A percentile compares a stretch with the other conserved stretches of the same genome.
Conservation (phyloP, 92 coral and sea anemone species). For the Palythoa grandiflora region DNA sequence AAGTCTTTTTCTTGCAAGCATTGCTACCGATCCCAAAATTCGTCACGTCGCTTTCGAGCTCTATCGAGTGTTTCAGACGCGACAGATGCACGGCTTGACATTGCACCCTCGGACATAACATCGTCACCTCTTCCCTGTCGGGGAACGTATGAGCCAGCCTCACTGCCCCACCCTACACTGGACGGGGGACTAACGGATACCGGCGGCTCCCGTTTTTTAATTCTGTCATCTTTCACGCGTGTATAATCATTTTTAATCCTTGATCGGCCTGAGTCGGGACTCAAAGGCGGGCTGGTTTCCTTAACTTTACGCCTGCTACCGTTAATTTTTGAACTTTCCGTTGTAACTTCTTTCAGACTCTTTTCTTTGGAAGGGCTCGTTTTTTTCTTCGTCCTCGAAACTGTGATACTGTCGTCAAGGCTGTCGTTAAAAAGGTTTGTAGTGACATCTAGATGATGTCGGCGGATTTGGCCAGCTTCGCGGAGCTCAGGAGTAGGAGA, state of each 20-base stretch:
- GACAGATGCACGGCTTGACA: constrained; percentile 87
- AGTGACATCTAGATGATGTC: constrained; percentile 96
- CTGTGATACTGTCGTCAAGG: constrained; percentile 65
- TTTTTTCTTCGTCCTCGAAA: constrained; percentile 60
- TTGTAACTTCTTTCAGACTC: constrained; percentile 29
- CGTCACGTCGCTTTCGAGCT: constrained; percentile 82
- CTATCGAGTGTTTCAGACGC: constrained; percentile 86
- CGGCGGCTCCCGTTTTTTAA: not conserved
- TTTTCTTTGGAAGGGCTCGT: not conserved
- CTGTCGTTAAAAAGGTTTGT: constrained; percentile 82
- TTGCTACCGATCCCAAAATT: constrained; percentile 75
- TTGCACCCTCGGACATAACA: constrained; percentile 83
- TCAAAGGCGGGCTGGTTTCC: constrained; percentile 60
- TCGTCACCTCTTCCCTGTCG: constrained; percentile 73
- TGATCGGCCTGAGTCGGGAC: constrained; percentile 49
- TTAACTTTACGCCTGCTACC: constrained; percentile 12
- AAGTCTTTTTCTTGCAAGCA: not conserved
- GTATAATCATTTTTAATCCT: constrained; percentile 57
- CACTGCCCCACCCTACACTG: constrained; percentile 35
- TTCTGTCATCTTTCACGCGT: constrained; percentile 38
- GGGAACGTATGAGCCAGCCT: constrained; percentile 47
- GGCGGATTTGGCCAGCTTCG: constrained; percentile 78
- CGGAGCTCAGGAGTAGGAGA: constrained; percentile 98
- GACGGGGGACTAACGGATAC: constrained; percentile 45
- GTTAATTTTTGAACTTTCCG: not conserved